Evolutionary conservation across 2,888 invertebrate genomes (phyloP), one percentile per base, ranked within the genome.

Genomic region (Eristalinus sepulchralis): DNA sequence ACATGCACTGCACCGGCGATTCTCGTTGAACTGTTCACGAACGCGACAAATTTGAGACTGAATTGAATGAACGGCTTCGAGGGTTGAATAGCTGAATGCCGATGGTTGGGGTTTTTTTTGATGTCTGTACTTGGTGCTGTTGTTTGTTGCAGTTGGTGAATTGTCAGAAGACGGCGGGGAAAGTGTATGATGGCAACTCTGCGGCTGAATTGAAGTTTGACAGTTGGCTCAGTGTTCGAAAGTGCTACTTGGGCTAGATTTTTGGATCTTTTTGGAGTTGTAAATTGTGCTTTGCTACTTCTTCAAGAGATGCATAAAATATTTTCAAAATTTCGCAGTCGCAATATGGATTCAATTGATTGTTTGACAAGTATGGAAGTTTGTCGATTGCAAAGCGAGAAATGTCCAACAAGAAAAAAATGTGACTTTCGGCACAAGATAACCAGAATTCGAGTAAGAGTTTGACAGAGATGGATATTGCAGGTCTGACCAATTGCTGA

Each of bases 21-120:
- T 34, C 33, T 13, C 47, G 34, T 62, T 63, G 1, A 31, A 85
- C 83, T 62, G 24, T 39, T 34, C 66, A 75, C 86, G 78, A 66
- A 83, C 71, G 66, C 83, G 86, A 83, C 78, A 79, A 86, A 62
- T 83, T 79, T 78, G 66, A 63, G 57, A 86, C 86, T 86, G 78
- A 76, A 73, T 71, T 34, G 66, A 47, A 47, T 17, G 47, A 47
- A 47, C 47, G 0, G 47, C 47, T n/a, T 17, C 53, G 64, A 59
- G 60, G 66, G 72, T 62, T 24, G 59, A 39, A 70, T 82, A 78
- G 82, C 85, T 86, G 82, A 78, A 82, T 82, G 70, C 22, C 22
- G 36, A 64, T 66, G 72, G 36, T 81, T 63, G 31, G 34, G 36
- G 66, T 67, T 63, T 68, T n/a, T 70, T 72, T 76, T 22, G n/a